Evolutionary conservation across 1,140 invertebrate species (phyloP).

Genomic region (Hyposmocoma kahamanoa): DNA sequence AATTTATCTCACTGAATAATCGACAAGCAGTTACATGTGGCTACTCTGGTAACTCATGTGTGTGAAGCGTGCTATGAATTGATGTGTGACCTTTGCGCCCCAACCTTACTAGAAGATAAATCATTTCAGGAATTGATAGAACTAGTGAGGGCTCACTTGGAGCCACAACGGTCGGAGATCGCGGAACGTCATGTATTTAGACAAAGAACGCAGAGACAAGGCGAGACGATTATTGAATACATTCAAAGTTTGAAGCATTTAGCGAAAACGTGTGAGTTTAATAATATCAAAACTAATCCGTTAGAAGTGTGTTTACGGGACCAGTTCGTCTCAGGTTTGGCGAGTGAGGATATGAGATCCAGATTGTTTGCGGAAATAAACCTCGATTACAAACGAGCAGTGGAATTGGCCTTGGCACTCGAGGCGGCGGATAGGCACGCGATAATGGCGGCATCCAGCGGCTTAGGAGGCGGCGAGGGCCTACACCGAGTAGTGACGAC

Average conservation of each 20-base stretch:
- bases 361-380: constrained; percentile 11
- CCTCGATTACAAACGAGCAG: constrained; percentile 7
- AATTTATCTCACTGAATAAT: constrained; percentile 7
- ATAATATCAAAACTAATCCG: too few relatives aligned
- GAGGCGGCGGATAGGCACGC: constrained; percentile 13
- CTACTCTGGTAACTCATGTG: constrained; percentile 25
- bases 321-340: constrained; percentile 14
- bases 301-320: constrained; percentile 17
- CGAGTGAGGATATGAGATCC: constrained; percentile 12
- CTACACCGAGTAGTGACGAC: too few relatives aligned
- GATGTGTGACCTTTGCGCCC: constrained; percentile 30
- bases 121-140: constrained; percentile 20
- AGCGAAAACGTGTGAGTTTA: constrained; percentile 12
- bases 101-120: constrained; percentile 17
- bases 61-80: constrained; percentile 25
- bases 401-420: constrained; percentile 13
- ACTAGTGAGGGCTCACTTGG: constrained; percentile 25
- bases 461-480: neutral
- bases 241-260: constrained; percentile 22
- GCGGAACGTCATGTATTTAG: constrained; percentile 16
- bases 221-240: constrained; percentile 17
- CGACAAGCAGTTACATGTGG: constrained; percentile 7
- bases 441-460: neutral
- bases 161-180: constrained; percentile 11
- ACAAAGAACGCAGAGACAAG: constrained; percentile 16